Evolutionary conservation across 2,113 vertebrate species (phyloP).

Genomic region (Forbesichthys papilliferus): DNA sequence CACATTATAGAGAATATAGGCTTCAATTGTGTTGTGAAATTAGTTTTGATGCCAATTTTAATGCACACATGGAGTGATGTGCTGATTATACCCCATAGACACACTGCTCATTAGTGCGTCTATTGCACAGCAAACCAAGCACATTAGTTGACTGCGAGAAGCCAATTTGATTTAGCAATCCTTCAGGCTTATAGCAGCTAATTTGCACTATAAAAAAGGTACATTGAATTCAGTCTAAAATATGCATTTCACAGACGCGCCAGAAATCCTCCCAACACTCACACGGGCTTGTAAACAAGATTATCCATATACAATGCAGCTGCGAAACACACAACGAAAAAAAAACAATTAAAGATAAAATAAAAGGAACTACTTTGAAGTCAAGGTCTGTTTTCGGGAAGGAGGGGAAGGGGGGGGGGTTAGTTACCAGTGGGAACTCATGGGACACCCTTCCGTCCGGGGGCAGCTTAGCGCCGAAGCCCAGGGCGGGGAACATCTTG

Average conservation of each 20-base stretch:
- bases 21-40: slow-evolving; percentile 49
- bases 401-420: neutral
- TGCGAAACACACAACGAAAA: slow-evolving; percentile 18
- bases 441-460: slow-evolving; percentile 90
- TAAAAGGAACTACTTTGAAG: neutral
- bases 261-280: slow-evolving; percentile 31
- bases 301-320: neutral
- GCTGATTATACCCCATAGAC: slow-evolving; percentile 51
- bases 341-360: neutral
- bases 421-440: slow-evolving; percentile 80
- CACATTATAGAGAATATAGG: slow-evolving; percentile 8
- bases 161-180: slow-evolving; percentile 71
- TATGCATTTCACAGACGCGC: slow-evolving; percentile 50
- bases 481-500: slow-evolving; percentile 93
- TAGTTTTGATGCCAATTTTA: slow-evolving; percentile 53
- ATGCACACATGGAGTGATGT: slow-evolving; percentile 49
- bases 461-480: slow-evolving; percentile 92
- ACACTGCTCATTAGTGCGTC: slow-evolving; percentile 59
- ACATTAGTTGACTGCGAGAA: slow-evolving; percentile 63
- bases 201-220: slow-evolving; percentile 71
- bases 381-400: neutral
- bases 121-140: slow-evolving; percentile 48
- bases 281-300: slow-evolving; percentile 25
- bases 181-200: slow-evolving; percentile 53
- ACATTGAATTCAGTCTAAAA: slow-evolving; percentile 56